These are phyloP conservation scores for Cantharis nigra DNA, from an alignment of 2,888 invertebrate species.

Conservation along the genomic window DNA sequence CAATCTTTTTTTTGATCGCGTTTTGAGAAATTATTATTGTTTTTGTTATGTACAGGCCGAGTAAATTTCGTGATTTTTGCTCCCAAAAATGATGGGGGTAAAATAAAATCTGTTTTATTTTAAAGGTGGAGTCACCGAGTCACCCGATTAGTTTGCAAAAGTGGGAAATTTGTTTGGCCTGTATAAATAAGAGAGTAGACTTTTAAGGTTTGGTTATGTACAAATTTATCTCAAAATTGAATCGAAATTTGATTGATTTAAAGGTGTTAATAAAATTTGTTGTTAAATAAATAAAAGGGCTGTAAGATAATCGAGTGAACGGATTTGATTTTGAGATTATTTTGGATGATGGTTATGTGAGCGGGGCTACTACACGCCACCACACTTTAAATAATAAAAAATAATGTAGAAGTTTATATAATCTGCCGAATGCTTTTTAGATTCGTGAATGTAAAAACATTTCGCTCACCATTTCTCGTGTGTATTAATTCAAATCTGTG, in stretches of 20 bases:
- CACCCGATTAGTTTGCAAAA: no score
- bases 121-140: no score
- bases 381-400: slow-evolving; percentile 16
- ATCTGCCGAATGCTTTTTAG: slow-evolving; percentile 29
- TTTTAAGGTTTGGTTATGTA: slow-evolving; percentile 21
- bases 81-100: no score
- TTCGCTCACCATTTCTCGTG: slow-evolving; percentile 16
- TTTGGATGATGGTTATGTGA: slow-evolving; percentile 7
- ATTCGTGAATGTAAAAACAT: slow-evolving; percentile 19
- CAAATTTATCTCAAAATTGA: neutral
- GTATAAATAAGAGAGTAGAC: slow-evolving; percentile 14
- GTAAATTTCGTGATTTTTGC: slow-evolving; percentile 12
- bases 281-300: neutral
- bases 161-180: neutral
- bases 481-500: slow-evolving; percentile 18
- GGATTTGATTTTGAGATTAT: neutral
- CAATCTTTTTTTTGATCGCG: slow-evolving; percentile 48
- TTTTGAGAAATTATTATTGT: slow-evolving; percentile 55
- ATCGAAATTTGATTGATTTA: neutral
- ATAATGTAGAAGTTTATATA: slow-evolving; percentile 17
- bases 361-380: slow-evolving; percentile 2
- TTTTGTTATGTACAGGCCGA: slow-evolving; percentile 48
- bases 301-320: neutral
- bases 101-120: no score
- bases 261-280: neutral